Base-by-base conservation (phyloP, 1,140 invertebrate species). In the Frieseomelitta varia region DNA sequence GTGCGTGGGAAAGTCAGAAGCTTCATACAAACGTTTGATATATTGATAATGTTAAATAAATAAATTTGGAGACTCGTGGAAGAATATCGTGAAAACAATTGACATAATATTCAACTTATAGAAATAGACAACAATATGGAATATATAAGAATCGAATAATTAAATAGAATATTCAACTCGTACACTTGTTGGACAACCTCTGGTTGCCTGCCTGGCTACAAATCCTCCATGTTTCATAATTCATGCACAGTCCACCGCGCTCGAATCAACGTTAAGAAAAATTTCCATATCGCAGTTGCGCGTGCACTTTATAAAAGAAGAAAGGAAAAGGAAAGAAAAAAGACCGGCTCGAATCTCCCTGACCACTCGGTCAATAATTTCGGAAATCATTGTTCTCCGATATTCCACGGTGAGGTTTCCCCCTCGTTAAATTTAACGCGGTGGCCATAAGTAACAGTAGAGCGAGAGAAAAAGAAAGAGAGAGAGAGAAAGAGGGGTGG, bases 381-480 rank as follows among this genome's bases (percentile, higher is more conserved):
- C 55, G 51, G 51, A 71, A 84, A 84, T 79, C 55, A 79, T 79
- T 88, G 83, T 78, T 79, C 86, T 58, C 77, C 82, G 72, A 88
- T 87, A 80, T 87, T 87, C 65, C 75, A 76, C 68, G 58, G 61
- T 61, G 78, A 69, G 79, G 39, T 68, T 75, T 84, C 88, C 88
- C 88, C 89, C 88, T 87, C 68, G 88, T 90, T 88, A 90, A 90
- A 90, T 86, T 88, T 90, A 90, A 87, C 88, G 81, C 80, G 78
- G 75, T 72, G 79, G 88, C 81, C 82, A 79, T 88, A 83, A 84
- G 85, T 86, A 89, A 86, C 69, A 61, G 84, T 67, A 55, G 86
- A 91, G 76, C 81, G 86, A 87, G 30, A 39, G 24, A 76, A 14
- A 61, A 84, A 81, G 81, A 85, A 77, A 68, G 34, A 72, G 79